Conservation (phyloP, 2,888 invertebrate genomes). For the Hyposoter dolosus region DNA sequence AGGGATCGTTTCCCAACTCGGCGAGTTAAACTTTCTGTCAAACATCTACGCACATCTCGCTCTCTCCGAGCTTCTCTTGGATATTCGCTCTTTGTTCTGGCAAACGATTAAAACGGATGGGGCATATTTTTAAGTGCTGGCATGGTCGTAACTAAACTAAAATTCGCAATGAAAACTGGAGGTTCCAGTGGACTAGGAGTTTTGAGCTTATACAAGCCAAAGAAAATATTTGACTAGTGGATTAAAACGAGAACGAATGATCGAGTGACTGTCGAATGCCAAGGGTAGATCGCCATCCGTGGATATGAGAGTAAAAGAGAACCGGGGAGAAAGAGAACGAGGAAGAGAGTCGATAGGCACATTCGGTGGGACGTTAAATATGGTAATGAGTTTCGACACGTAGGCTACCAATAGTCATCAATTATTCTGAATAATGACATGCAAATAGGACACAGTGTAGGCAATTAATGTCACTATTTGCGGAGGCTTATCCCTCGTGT, state of each 20-base stretch:
- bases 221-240: background rate
- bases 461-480: conserved; percentile 84
- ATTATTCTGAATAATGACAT: conserved; percentile 83
- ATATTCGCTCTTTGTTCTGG: background rate
- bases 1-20: conserved; percentile 17
- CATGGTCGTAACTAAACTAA: background rate
- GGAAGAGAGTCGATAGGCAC: conserved; percentile 42
- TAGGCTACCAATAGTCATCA: conserved; percentile 82
- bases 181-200: background rate
- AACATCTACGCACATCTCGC: conserved; percentile 13
- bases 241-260: conserved; percentile 4
- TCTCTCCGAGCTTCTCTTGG: background rate
- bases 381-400: conserved; percentile 81
- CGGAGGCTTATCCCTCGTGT: conserved; percentile 80
- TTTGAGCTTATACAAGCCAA: background rate
- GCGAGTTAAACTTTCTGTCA: conserved; percentile 24
- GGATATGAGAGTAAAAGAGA: conserved; percentile 11
- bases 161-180: background rate
- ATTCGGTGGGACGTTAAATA: conserved; percentile 75
- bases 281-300: conserved; percentile 15
- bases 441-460: conserved; percentile 81
- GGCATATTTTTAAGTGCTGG: background rate
- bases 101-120: background rate
- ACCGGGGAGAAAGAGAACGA: background rate
- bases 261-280: background rate